phyloP scores from a whole-genome alignment of 2,888 invertebrate genomes.

The Microctonus brassicae region DNA sequence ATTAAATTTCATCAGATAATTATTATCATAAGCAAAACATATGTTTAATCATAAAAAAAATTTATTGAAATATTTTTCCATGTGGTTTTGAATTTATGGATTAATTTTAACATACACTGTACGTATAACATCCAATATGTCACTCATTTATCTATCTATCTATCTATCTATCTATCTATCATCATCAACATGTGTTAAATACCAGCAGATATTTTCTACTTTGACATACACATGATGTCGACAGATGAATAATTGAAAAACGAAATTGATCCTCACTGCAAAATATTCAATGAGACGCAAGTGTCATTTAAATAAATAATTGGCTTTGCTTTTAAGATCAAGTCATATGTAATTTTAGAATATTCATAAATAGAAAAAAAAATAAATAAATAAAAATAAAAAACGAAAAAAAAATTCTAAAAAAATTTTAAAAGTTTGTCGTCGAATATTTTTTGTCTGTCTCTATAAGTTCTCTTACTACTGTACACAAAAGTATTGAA shows the following conservation, averaged over 20 bases:
- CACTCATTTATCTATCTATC: too few relatives aligned
- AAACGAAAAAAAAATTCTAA: not conserved
- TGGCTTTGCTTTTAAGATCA: conserved; percentile 6
- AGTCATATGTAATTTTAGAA: conserved; percentile 5
- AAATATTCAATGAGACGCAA: conserved; percentile 33
- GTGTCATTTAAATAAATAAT: conserved; percentile 37
- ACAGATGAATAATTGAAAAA: conserved; percentile 29
- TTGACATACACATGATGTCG: conserved; percentile 9
- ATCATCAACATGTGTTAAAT: not conserved
- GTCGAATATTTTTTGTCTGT: too few relatives aligned
- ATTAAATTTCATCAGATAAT: too few relatives aligned
- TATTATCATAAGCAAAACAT: too few relatives aligned
- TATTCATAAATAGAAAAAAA: too few relatives aligned
- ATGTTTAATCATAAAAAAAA: too few relatives aligned
- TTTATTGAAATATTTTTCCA: too few relatives aligned
- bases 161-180: not conserved
- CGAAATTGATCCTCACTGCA: conserved; percentile 27
- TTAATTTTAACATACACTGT: not conserved
- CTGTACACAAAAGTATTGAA: too few relatives aligned
- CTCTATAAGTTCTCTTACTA: too few relatives aligned
- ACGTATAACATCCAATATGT: not conserved
- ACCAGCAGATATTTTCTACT: not conserved
- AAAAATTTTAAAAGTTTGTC: too few relatives aligned
- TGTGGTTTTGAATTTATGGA: not conserved
- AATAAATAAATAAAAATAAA: too few relatives aligned